Conservation (phyloP, 2,888 invertebrate genomes). For the Acleris cristana region DNA sequence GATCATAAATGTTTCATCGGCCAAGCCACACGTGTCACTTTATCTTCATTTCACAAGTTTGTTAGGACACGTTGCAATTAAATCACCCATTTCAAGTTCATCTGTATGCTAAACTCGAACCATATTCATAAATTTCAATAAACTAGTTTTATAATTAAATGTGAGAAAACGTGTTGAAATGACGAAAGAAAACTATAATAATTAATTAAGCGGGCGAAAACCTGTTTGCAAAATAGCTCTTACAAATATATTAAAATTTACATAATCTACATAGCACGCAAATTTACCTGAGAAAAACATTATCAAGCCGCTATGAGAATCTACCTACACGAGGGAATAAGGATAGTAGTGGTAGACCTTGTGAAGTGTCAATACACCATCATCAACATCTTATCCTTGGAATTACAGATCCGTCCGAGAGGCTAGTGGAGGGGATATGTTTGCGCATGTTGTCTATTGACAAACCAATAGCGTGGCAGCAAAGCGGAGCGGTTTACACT, state of each 20-base stretch:
- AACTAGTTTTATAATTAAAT: conserved; percentile 37
- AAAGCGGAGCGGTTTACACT: no score
- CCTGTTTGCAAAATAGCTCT: conserved; percentile 25
- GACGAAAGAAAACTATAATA: conserved; percentile 8
- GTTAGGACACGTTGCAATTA: background rate
- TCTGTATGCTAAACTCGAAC: conserved; percentile 25
- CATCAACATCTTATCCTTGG: no score
- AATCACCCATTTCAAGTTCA: conserved; percentile 6
- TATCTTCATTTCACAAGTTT: no score
- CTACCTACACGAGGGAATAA: background rate
- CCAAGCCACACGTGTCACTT: no score
- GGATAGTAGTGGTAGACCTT: no score
- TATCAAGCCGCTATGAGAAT: background rate
- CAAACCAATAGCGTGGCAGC: no score
- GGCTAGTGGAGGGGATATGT: no score
- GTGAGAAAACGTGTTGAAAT: conserved; percentile 37
- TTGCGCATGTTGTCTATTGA: no score
- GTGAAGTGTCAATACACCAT: no score
- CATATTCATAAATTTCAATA: conserved; percentile 29
- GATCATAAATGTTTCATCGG: no score
- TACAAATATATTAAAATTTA: background rate
- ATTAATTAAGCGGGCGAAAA: conserved; percentile 21
- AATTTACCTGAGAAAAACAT: no score
- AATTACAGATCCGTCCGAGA: no score
- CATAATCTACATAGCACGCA: background rate